Evolutionary conservation across 2,113 vertebrate species (phyloP).

Genomic region (Hippocampus barbouri): DNA sequence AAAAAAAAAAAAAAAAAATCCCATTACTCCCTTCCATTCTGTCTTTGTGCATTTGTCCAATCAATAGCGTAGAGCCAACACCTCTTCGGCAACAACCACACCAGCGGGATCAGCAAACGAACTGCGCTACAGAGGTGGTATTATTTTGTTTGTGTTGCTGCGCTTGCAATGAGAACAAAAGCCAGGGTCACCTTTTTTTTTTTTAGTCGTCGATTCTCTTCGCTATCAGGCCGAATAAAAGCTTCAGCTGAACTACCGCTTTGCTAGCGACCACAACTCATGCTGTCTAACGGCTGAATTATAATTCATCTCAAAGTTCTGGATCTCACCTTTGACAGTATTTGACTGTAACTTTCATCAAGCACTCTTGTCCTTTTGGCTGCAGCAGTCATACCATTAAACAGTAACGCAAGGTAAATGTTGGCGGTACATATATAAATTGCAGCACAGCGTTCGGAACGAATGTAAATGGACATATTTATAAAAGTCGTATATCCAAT

Average conservation of each 20-base stretch:
- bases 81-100: conserved; percentile 4
- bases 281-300: background rate
- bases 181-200: background rate
- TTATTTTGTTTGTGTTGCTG: background rate
- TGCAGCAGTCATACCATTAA: background rate
- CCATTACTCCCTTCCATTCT: conserved; percentile 9
- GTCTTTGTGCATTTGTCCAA: conserved; percentile 22
- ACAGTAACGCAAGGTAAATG: background rate
- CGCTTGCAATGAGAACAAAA: background rate
- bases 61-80: conserved; percentile 22
- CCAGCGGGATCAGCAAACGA: background rate
- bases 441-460: background rate
- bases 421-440: background rate
- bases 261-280: background rate
- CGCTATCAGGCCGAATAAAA: background rate
- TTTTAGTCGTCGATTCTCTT: background rate
- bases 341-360: background rate
- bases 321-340: background rate
- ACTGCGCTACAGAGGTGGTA: background rate
- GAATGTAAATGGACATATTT: background rate
- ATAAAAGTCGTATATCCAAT: too few relatives aligned
- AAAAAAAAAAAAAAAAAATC: conserved; percentile 1
- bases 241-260: background rate
- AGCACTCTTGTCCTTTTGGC: background rate
- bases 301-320: background rate